Conservation (phyloP, 2,888 invertebrate species). For the Aethes cnicana region DNA sequence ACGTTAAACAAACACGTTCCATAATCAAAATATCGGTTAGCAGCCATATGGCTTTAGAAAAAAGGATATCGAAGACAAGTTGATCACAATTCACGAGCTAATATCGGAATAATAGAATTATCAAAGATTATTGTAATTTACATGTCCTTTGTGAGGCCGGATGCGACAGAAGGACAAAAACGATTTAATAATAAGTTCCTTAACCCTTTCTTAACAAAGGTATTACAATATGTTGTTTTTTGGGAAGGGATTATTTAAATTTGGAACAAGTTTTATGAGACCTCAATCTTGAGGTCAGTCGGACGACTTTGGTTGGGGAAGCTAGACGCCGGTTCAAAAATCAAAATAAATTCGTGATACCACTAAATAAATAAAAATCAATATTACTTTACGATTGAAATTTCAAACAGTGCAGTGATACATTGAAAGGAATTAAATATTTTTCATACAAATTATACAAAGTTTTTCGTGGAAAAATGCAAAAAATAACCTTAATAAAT, state of each 20-base stretch:
- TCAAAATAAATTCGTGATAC: conserved; percentile 27
- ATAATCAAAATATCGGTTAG: conserved; percentile 62
- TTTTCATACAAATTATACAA: too few species aligned
- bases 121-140: conserved; percentile 80
- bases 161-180: conserved; percentile 78
- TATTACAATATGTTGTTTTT: conserved; percentile 77
- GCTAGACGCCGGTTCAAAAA: conserved; percentile 54
- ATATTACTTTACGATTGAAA: too few species aligned
- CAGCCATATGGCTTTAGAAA: conserved; percentile 45
- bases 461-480: too few species aligned
- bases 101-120: conserved; percentile 78
- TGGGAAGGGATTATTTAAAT: conserved; percentile 75
- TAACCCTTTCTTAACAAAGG: conserved; percentile 80
- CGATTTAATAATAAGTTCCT: conserved; percentile 80
- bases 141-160: conserved; percentile 77
- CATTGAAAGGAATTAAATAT: too few species aligned
- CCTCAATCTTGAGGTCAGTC: conserved; percentile 72
- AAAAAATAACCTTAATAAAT: too few species aligned
- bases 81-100: conserved; percentile 74
- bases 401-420: too few species aligned
- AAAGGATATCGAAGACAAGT: conserved; percentile 64
- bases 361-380: conserved; percentile 1
- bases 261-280: conserved; percentile 72
- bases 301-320: conserved; percentile 58
- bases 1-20: conserved; percentile 33